These are phyloP conservation scores for Papilio demoleus DNA, from an alignment of 2,888 invertebrate species.

Conservation along the genomic window DNA sequence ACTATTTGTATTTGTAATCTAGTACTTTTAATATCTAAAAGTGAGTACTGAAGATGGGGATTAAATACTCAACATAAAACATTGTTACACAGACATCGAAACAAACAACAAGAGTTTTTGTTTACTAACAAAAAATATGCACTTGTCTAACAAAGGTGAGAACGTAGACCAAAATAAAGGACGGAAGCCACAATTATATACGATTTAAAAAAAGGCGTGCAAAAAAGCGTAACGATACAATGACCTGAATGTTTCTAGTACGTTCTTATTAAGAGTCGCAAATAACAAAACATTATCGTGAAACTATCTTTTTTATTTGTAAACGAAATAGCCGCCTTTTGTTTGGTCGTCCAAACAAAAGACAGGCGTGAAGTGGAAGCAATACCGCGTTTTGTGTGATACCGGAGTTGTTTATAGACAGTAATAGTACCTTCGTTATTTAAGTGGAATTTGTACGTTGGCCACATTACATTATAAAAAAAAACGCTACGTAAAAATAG, in stretches of 20 bases:
- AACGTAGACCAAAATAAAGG: conserved; percentile 59
- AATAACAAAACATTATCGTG: too few species aligned
- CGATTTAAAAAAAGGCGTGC: conserved; percentile 16
- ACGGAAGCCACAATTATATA: conserved; percentile 63
- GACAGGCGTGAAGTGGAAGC: too few species aligned
- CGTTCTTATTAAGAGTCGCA: background rate
- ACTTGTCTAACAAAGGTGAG: conserved; percentile 52
- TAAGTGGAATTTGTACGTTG: too few species aligned
- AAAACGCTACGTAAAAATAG: background rate
- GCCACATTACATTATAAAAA: too few species aligned
- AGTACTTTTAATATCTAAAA: background rate
- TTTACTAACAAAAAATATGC: conserved; percentile 48
- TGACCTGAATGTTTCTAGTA: conserved; percentile 4
- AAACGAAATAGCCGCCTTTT: too few species aligned
- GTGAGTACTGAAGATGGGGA: too few species aligned
- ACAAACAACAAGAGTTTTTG: conserved; percentile 48
- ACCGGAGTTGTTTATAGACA: too few species aligned
- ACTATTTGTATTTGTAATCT: too few species aligned
- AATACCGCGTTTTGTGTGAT: too few species aligned
- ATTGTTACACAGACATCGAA: conserved; percentile 8
- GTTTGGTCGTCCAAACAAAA: too few species aligned
- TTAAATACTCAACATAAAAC: background rate
- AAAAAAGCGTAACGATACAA: conserved; percentile 5
- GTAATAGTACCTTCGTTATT: too few species aligned
- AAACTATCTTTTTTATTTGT: background rate